Evolutionary conservation across 2,888 invertebrate species (phyloP).

Genomic region (Crossocerus cetratus): DNA sequence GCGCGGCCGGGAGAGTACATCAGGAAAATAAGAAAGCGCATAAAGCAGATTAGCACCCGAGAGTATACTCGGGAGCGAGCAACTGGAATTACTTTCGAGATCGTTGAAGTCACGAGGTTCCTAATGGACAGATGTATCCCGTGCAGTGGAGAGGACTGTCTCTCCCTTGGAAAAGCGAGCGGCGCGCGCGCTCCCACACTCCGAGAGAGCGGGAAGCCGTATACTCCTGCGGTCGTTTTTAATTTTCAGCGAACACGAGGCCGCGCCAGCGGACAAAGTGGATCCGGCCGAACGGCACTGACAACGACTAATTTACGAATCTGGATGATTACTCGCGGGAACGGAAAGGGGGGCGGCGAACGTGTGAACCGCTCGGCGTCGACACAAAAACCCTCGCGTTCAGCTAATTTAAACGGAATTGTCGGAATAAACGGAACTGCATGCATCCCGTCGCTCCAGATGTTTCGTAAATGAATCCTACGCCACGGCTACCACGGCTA

Average conservation of each 20-base stretch:
- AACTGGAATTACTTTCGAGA: not conserved
- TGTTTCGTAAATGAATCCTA: conserved; percentile 72
- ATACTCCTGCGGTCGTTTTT: conserved; percentile 44
- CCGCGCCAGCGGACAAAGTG: conserved; percentile 45
- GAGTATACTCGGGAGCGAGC: not conserved
- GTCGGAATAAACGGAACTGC: conserved; percentile 75
- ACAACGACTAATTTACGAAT: conserved; percentile 60
- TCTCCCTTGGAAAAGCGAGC: too few species aligned
- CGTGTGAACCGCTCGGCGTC: conserved; percentile 70
- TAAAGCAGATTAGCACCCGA: conserved; percentile 34
- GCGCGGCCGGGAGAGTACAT: not conserved
- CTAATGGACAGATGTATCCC: not conserved
- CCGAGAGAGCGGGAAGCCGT: too few species aligned
- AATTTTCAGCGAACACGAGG: conserved; percentile 46
- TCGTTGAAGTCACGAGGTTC: not conserved
- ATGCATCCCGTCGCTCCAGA: conserved; percentile 74
- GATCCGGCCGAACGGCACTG: conserved; percentile 42
- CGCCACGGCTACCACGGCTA: conserved; percentile 35
- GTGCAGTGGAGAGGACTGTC: not conserved
- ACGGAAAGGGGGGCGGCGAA: conserved; percentile 56
- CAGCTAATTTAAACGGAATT: conserved; percentile 73
- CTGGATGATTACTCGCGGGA: conserved; percentile 64
- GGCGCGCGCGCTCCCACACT: too few species aligned
- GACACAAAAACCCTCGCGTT: conserved; percentile 68
- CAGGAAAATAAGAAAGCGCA: not conserved